Conservation (phyloP, 2,113 vertebrate species). For the Noturus placidus region DNA sequence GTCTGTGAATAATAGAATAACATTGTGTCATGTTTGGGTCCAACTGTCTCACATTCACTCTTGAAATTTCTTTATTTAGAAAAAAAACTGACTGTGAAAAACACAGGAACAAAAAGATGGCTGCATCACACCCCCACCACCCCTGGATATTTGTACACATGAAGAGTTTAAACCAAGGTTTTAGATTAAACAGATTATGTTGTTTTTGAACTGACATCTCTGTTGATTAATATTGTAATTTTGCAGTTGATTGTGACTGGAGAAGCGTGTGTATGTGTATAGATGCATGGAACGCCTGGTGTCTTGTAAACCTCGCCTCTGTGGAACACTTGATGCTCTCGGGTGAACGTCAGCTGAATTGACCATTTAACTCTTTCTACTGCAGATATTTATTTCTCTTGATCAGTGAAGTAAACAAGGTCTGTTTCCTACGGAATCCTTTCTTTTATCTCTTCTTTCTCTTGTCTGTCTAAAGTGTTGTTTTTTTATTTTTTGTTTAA, state of each 20-base stretch:
- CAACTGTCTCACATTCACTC: conserved; percentile 75
- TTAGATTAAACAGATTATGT: conserved; percentile 82
- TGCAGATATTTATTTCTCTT: conserved; percentile 84
- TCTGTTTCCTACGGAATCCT: conserved; percentile 70
- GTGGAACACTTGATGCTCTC: conserved; percentile 68
- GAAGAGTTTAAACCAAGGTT: conserved; percentile 72
- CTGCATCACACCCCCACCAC: conserved; percentile 72
- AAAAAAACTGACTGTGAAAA: conserved; percentile 45
- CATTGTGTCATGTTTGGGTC: conserved; percentile 86
- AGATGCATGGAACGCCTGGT: conserved; percentile 71
- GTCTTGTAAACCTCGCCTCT: conserved; percentile 67
- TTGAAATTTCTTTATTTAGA: conserved; percentile 50
- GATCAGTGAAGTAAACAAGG: conserved; percentile 79
- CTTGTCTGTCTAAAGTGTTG: background rate
- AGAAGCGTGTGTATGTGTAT: conserved; percentile 39
- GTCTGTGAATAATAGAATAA: conserved; percentile 83
- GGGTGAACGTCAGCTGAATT: conserved; percentile 49
- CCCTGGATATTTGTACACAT: conserved; percentile 78
- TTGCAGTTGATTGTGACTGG: conserved; percentile 77
- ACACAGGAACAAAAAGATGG: conserved; percentile 66
- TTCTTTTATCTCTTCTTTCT: conserved; percentile 30
- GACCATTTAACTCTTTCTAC: conserved; percentile 75
- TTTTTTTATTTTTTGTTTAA: background rate
- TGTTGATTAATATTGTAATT: conserved; percentile 91
- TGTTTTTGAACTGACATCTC: conserved; percentile 88